Conservation (phyloP, 1,140 invertebrate genomes). For the Dufourea novaeangliae region DNA sequence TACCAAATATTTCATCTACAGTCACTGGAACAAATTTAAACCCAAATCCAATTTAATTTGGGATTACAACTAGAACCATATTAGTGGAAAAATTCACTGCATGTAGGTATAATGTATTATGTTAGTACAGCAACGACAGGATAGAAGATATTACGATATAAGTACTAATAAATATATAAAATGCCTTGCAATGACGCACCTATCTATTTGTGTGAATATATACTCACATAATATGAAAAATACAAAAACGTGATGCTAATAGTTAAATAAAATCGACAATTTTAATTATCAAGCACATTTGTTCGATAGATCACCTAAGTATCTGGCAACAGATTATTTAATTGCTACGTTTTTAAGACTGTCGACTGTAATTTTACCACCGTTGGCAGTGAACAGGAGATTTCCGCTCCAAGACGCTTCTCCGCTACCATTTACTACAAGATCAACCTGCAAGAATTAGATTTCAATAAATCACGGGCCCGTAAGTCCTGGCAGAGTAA, state of each 20-base stretch:
- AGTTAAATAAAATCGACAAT: slow-evolving; percentile 29
- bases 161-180: not conserved
- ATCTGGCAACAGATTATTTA: slow-evolving; percentile 82
- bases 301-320: not conserved
- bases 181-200: not conserved
- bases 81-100: not conserved
- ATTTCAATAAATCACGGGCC: slow-evolving; percentile 10
- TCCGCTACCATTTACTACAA: slow-evolving; percentile 89
- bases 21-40: not conserved
- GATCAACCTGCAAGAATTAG: slow-evolving; percentile 83
- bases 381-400: slow-evolving; percentile 86
- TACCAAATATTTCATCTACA: slow-evolving; percentile 47
- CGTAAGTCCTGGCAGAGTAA: not conserved
- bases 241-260: slow-evolving; percentile 19
- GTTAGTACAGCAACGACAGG: not conserved
- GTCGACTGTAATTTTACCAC: slow-evolving; percentile 86
- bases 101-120: not conserved
- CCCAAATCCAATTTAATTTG: slow-evolving; percentile 4
- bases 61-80: not conserved
- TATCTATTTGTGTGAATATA: slow-evolving; percentile 8
- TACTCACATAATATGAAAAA: slow-evolving; percentile 30
- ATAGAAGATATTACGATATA: not conserved
- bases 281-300: slow-evolving; percentile 13
- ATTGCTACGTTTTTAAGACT: slow-evolving; percentile 89
- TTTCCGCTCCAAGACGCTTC: slow-evolving; percentile 92